phyloP scores from a whole-genome alignment of 2,888 invertebrate species.

The Cataglyphis livida region DNA sequence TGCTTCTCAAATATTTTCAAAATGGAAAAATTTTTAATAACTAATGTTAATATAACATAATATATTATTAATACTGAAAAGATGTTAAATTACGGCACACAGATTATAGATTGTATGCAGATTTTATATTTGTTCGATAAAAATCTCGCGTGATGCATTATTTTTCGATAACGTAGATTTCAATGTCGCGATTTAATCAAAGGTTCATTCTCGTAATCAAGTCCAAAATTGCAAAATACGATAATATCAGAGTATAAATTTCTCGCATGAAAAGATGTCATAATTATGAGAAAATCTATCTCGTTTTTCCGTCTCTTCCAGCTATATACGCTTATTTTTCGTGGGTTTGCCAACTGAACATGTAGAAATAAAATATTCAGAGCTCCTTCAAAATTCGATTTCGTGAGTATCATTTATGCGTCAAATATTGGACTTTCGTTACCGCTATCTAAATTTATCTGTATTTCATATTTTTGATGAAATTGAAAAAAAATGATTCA shows the following conservation, averaged over 20 bases:
- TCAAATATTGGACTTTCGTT: neutral
- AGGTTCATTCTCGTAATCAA: conserved; percentile 16
- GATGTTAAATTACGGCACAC: neutral
- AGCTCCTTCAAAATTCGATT: conserved; percentile 12
- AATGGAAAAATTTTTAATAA: neutral
- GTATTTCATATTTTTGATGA: neutral
- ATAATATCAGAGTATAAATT: conserved; percentile 11
- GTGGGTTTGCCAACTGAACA: conserved; percentile 23
- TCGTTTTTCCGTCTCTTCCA: conserved; percentile 8
- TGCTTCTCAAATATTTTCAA: neutral
- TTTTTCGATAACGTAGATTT: conserved; percentile 11
- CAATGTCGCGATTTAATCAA: conserved; percentile 22
- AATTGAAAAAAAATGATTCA: neutral
- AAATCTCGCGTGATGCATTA: neutral
- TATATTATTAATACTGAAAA: neutral
- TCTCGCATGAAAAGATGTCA: conserved; percentile 21
- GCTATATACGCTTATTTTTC: neutral
- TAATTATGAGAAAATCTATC: conserved; percentile 28
- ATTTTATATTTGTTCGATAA: neutral
- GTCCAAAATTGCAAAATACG: neutral
- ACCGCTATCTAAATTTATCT: conserved; percentile 14
- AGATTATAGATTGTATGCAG: neutral
- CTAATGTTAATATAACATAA: conserved; percentile 1
- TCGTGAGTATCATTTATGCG: conserved; percentile 7
- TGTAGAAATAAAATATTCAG: conserved; percentile 46